phyloP scores from a whole-genome alignment of 2,888 invertebrate genomes.

The Pammene fasciana region DNA sequence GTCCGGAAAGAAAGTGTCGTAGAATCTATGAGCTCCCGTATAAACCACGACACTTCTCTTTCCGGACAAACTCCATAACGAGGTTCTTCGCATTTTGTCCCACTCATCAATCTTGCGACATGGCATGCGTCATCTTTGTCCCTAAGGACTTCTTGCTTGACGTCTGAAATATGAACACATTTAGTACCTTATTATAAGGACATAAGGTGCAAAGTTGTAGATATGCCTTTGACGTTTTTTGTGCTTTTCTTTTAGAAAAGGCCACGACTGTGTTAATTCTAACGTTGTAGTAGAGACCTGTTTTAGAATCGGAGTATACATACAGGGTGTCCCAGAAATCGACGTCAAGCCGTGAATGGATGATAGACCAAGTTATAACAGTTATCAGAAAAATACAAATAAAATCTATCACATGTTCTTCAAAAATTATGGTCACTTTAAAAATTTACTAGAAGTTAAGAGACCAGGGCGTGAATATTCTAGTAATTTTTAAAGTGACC shows the following conservation, averaged over 20 bases:
- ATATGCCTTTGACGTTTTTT: background rate
- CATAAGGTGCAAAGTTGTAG: background rate
- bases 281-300: background rate
- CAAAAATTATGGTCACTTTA: no score
- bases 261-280: background rate
- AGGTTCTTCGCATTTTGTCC: constrained; percentile 23
- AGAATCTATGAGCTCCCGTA: no score
- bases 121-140: constrained; percentile 33
- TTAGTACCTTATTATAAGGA: background rate
- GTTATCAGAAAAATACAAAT: no score
- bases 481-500: no score
- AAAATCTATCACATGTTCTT: no score
- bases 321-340: no score
- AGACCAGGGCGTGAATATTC: no score
- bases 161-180: background rate
- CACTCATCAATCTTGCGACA: constrained; percentile 27
- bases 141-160: constrained; percentile 7
- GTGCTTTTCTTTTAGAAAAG: background rate
- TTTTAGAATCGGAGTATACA: background rate
- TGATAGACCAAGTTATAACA: no score
- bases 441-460: no score
- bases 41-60: background rate
- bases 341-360: no score
- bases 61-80: constrained; percentile 4
- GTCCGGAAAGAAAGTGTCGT: no score